phyloP scores from a whole-genome alignment of 2,888 invertebrate genomes.

The Macrophya annulata region DNA sequence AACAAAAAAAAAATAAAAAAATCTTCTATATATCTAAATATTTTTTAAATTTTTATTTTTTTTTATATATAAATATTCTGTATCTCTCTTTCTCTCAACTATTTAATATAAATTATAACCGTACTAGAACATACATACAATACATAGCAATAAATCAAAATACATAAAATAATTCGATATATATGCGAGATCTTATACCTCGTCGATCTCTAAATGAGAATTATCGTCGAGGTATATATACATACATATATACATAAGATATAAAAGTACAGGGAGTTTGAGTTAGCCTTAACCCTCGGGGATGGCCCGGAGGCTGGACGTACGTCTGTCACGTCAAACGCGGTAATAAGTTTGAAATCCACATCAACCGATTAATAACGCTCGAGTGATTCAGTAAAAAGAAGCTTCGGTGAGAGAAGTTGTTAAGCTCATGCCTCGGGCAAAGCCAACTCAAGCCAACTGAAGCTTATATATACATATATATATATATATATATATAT shows the following conservation, averaged over 20 bases:
- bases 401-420: constrained; percentile 70
- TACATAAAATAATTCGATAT: too few relatives aligned
- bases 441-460: neutral
- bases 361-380: constrained; percentile 78
- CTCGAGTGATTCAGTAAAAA: constrained; percentile 75
- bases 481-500: too few relatives aligned
- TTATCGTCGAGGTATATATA: constrained; percentile 44
- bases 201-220: constrained; percentile 64
- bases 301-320: constrained; percentile 52
- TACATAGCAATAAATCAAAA: too few relatives aligned
- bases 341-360: constrained; percentile 77
- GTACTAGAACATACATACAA: too few relatives aligned
- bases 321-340: constrained; percentile 72
- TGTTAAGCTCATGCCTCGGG: constrained; percentile 68
- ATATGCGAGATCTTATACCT: too few relatives aligned
- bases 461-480: too few relatives aligned
- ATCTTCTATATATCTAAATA: too few relatives aligned
- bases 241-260: constrained; percentile 34
- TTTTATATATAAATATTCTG: too few relatives aligned
- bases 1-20: too few relatives aligned
- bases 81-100: too few relatives aligned
- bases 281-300: constrained; percentile 59
- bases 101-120: too few relatives aligned
- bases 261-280: constrained; percentile 44
- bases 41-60: too few relatives aligned